phyloP scores from a whole-genome alignment of 2,113 vertebrate genomes.

The Rafetus swinhoei region DNA sequence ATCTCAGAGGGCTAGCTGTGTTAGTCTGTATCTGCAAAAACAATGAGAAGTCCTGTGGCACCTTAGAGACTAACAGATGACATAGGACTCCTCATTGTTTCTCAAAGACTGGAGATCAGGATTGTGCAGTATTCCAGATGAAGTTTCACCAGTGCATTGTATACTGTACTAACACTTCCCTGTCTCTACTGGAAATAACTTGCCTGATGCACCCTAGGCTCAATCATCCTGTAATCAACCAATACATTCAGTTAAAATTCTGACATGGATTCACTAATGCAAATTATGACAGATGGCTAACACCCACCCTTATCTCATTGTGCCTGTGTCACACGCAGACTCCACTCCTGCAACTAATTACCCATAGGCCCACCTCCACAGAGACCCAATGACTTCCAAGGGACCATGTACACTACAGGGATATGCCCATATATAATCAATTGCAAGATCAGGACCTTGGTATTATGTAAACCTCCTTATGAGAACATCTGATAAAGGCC shows the following conservation, averaged over 20 bases:
- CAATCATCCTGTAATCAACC: no score
- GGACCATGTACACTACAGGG: accelerated
- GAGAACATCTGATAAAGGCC: accelerated
- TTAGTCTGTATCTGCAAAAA: no score
- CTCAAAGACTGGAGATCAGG: no score
- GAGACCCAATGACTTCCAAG: background rate
- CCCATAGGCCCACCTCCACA: background rate
- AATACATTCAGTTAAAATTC: background rate
- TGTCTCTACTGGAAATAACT: no score
- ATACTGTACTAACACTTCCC: no score
- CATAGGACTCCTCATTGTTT: no score
- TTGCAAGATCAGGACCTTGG: accelerated
- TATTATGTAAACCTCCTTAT: accelerated
- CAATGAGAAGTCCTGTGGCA: no score
- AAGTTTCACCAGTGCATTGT: no score
- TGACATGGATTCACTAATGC: background rate
- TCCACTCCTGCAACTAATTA: background rate
- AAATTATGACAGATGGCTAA: background rate
- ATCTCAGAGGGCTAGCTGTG: no score
- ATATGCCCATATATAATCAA: background rate
- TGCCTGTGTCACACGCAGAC: background rate
- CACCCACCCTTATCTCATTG: slow-evolving; percentile 12
- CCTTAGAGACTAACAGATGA: no score
- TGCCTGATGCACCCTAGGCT: no score
- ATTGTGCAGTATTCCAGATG: no score